A percentile compares a stretch with the other conserved stretches of the same genome.
Conservation (phyloP, 2,888 invertebrate genomes). For the Nematopogon swammerdamellus region DNA sequence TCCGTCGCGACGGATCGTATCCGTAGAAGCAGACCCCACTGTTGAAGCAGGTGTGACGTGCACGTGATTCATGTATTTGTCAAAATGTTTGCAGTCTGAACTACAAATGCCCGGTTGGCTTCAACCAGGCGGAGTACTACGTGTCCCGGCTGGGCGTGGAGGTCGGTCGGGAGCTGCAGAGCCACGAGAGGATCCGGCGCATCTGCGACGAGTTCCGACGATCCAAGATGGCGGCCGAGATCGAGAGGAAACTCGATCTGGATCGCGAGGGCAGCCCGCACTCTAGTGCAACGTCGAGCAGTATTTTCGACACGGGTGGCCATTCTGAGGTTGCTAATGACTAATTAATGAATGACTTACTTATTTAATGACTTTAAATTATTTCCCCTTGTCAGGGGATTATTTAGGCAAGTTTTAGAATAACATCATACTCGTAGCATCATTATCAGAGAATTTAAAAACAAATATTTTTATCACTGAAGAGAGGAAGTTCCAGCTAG, state of each 20-base stretch:
- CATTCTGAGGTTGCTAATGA: not conserved
- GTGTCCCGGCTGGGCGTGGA: slow-evolving; percentile 58
- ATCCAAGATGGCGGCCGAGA: slow-evolving; percentile 37
- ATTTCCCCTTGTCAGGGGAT: too few species aligned
- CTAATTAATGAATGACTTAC: too few species aligned
- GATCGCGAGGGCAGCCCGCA: slow-evolving; percentile 13
- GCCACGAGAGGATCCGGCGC: slow-evolving; percentile 37
- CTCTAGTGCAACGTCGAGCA: not conserved
- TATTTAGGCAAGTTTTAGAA: too few species aligned
- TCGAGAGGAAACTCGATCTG: slow-evolving; percentile 33
- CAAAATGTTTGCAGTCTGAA: slow-evolving; percentile 45
- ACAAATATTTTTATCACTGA: too few species aligned
- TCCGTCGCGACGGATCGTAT: too few species aligned
- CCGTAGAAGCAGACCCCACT: too few species aligned
- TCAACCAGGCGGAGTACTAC: slow-evolving; percentile 85
- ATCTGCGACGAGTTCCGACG: slow-evolving; percentile 56
- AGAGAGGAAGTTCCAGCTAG: too few species aligned
- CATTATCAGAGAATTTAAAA: too few species aligned
- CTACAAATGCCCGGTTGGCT: slow-evolving; percentile 67
- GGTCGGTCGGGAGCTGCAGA: slow-evolving; percentile 35
- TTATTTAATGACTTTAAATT: too few species aligned
- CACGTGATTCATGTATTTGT: too few species aligned
- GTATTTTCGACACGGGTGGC: not conserved
- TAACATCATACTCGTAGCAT: too few species aligned
- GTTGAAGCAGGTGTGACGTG: too few species aligned